Conservation (phyloP, 2,888 invertebrate species). For the Adelognathus sp. region DNA sequence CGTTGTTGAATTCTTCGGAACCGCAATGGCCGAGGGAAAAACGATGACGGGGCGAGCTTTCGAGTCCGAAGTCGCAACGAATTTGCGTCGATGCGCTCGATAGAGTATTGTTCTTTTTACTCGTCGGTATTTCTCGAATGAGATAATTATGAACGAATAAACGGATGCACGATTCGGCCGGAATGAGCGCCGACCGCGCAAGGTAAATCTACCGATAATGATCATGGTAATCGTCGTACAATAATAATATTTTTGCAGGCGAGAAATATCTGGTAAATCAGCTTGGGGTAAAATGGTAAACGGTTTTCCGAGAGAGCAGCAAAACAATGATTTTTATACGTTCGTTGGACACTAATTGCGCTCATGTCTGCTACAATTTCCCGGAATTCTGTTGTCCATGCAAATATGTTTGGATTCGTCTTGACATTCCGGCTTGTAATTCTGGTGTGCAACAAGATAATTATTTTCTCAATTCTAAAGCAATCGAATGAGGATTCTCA, state of each 20-base stretch:
- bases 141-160: background rate
- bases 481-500: too few relatives aligned
- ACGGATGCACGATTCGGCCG: background rate
- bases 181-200: background rate
- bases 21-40: background rate
- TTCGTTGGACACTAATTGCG: too few relatives aligned
- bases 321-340: background rate
- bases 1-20: background rate
- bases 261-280: background rate
- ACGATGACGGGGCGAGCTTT: background rate
- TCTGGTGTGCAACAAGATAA: too few relatives aligned
- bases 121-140: background rate
- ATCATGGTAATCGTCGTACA: background rate
- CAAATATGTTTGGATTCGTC: too few relatives aligned
- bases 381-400: too few relatives aligned
- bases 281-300: background rate
- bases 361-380: too few relatives aligned
- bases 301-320: background rate
- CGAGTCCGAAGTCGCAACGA: background rate
- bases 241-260: too few relatives aligned
- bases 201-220: background rate
- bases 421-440: too few relatives aligned
- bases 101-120: background rate
- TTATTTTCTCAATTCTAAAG: too few relatives aligned
- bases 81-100: background rate